A percentile compares a stretch with the other conserved stretches of the same genome.
These are phyloP conservation scores for Acrossocheilus fasciatus DNA, from an alignment of 2,797 vertebrate species.

Conservation along the genomic window DNA sequence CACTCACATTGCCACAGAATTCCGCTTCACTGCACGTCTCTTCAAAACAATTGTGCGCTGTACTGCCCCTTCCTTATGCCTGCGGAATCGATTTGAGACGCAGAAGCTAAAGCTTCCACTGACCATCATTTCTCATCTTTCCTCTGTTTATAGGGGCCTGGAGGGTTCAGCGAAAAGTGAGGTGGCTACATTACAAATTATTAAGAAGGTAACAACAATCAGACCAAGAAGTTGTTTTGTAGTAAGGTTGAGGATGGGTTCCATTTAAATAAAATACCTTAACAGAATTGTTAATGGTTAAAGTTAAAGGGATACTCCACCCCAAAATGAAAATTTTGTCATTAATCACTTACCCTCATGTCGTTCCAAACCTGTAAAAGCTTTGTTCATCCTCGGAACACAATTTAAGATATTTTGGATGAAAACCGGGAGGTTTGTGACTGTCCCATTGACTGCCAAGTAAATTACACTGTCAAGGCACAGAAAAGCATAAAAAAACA, in stretches of 20 bases:
- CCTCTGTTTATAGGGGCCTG: conserved; percentile 25
- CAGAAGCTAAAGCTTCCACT: conserved; percentile 32
- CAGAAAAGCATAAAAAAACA: too few species aligned
- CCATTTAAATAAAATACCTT: background rate
- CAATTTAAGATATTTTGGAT: too few species aligned
- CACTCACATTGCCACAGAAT: conserved; percentile 75
- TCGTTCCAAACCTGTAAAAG: too few species aligned
- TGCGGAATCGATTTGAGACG: conserved; percentile 54
- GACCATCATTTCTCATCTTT: conserved; percentile 27
- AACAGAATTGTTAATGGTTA: background rate
- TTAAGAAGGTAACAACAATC: conserved; percentile 6
- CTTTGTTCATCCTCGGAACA: too few species aligned
- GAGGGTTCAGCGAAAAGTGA: background rate
- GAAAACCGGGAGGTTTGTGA: too few species aligned
- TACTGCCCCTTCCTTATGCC: conserved; percentile 44
- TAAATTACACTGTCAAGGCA: too few species aligned
- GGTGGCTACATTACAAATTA: conserved; percentile 17
- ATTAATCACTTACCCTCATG: too few species aligned
- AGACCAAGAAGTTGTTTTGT: background rate
- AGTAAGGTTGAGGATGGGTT: background rate
- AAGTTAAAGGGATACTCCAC: too few species aligned
- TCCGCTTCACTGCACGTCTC: conserved; percentile 70
- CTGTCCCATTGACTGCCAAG: too few species aligned
- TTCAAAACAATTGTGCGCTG: conserved; percentile 64
- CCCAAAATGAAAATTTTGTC: too few species aligned